Evolutionary conservation across 2,797 vertebrate genomes (phyloP).

Genomic region (Acestrorhynchus altus): DNA sequence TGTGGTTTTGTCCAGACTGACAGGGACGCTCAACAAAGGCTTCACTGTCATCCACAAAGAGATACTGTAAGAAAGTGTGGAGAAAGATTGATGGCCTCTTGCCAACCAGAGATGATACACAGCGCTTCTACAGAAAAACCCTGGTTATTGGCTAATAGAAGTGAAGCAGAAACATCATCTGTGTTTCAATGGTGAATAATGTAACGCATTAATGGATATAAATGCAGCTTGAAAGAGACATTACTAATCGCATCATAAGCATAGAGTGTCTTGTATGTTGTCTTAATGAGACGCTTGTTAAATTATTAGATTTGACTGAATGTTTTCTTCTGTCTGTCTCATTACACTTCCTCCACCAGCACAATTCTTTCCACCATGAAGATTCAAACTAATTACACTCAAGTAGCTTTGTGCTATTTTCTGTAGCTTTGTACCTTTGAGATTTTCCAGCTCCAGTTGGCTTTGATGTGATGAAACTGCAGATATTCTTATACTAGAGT

Average conservation of each 20-base stretch:
- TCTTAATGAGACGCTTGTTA: neutral
- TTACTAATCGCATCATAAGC: constrained; percentile 10
- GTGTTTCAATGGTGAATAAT: neutral
- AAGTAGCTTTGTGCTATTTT: too few species aligned
- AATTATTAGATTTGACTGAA: neutral
- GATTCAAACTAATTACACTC: neutral
- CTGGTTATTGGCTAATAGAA: constrained; percentile 3
- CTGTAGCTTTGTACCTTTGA: too few species aligned
- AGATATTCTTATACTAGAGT: too few species aligned
- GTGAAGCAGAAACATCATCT: constrained; percentile 15
- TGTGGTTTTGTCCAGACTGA: constrained; percentile 44
- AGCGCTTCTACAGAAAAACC: neutral
- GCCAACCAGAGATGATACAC: neutral
- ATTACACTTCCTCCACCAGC: neutral
- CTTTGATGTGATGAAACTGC: too few species aligned
- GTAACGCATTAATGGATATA: constrained; percentile 1
- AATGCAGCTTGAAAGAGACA: constrained; percentile 5
- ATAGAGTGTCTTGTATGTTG: neutral
- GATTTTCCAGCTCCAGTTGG: too few species aligned
- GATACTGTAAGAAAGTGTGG: constrained; percentile 28
- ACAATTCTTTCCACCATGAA: neutral
- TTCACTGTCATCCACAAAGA: constrained; percentile 39
- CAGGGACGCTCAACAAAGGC: constrained; percentile 43
- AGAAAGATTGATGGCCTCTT: constrained; percentile 12
- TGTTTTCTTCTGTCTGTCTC: neutral